phyloP scores from a whole-genome alignment of 2,797 vertebrate species.

The Xiphophorus birchmanni region DNA sequence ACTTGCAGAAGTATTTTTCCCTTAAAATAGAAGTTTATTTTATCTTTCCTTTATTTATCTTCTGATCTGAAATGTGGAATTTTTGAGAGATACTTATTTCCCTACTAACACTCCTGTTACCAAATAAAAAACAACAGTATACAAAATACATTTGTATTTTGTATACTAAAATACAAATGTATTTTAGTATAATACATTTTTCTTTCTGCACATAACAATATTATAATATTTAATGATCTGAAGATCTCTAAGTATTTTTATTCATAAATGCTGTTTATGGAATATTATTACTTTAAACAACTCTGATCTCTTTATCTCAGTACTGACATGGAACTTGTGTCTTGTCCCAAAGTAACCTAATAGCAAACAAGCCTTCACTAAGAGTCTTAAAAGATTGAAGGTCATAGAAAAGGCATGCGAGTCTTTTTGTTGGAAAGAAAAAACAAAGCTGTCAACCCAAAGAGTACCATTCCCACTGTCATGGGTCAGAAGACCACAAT shows the following conservation, averaged over 20 bases:
- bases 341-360: neutral
- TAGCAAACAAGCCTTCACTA: neutral
- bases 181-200: too few relatives aligned
- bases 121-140: too few relatives aligned
- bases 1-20: neutral
- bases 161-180: too few relatives aligned
- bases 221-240: neutral
- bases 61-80: neutral
- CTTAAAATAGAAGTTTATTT: neutral
- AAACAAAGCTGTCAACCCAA: neutral
- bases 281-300: neutral
- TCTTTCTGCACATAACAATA: neutral
- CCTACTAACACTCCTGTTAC: neutral
- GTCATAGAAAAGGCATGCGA: neutral
- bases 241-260: neutral
- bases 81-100: neutral
- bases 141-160: too few relatives aligned
- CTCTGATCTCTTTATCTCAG: neutral
- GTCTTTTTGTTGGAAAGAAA: neutral
- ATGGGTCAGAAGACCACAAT: neutral
- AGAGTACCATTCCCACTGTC: neutral
- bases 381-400: neutral
- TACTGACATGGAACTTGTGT: neutral
- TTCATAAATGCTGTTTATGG: neutral
- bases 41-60: neutral